Conservation (phyloP, 2,888 invertebrate species). For the Cosmia trapezina region DNA sequence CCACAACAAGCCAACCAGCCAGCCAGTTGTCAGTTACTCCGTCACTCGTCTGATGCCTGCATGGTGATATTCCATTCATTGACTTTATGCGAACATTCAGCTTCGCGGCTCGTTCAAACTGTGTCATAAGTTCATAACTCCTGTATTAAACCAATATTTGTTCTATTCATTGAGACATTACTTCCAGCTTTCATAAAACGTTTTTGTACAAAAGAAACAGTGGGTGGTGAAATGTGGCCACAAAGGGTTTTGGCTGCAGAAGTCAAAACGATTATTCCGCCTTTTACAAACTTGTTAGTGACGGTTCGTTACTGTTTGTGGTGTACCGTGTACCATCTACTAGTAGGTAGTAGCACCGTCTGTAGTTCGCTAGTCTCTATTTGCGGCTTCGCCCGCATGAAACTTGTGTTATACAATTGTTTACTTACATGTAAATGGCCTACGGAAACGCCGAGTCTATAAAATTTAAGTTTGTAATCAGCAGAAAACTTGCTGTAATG, state of each 20-base stretch:
- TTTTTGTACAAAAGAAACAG: conserved; percentile 8
- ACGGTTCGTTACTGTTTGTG: conserved; percentile 63
- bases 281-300: conserved; percentile 62
- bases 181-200: conserved; percentile 2
- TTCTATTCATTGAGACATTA: conserved; percentile 4
- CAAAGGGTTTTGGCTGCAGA: conserved; percentile 16
- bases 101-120: conserved; percentile 53
- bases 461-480: conserved; percentile 3
- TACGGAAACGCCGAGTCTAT: conserved; percentile 1
- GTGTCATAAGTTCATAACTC: not conserved
- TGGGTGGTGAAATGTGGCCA: conserved; percentile 16
- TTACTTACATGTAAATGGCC: conserved; percentile 37
- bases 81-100: conserved; percentile 66
- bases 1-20: conserved; percentile 43
- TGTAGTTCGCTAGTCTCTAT: conserved; percentile 34
- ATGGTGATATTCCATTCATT: conserved; percentile 64
- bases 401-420: conserved; percentile 30
- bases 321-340: conserved; percentile 46
- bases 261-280: conserved; percentile 61
- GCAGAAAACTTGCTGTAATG: conserved; percentile 14
- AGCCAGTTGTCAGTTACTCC: conserved; percentile 33
- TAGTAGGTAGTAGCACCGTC: not conserved
- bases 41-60: conserved; percentile 49
- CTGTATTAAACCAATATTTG: not conserved
- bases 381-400: conserved; percentile 49